A percentile compares a stretch with the other conserved stretches of the same genome.
phyloP scores from a whole-genome alignment of 2,888 invertebrate genomes.

The Erynnis tages region DNA sequence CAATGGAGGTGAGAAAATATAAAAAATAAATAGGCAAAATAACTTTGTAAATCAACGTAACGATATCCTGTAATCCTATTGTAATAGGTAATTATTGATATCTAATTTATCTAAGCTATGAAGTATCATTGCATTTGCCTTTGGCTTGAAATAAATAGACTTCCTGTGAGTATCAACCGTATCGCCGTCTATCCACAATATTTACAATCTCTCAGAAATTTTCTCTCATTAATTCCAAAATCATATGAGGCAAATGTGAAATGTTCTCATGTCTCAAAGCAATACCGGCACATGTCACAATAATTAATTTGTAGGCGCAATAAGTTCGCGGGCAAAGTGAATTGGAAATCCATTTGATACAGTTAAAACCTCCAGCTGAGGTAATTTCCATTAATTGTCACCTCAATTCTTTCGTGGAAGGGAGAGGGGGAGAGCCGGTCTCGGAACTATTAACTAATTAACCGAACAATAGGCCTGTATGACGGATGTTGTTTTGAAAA shows the following conservation, averaged over 20 bases:
- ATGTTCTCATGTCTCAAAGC: conserved; percentile 1
- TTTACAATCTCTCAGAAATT: too few species aligned
- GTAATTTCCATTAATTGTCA: conserved; percentile 66
- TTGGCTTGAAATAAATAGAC: too few species aligned
- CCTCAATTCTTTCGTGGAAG: conserved; percentile 41
- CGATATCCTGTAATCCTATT: too few species aligned
- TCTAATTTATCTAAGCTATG: too few species aligned
- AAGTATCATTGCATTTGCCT: too few species aligned
- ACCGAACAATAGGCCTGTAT: conserved; percentile 35
- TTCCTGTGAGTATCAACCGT: too few species aligned
- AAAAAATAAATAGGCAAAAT: too few species aligned
- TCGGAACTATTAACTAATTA: conserved; percentile 58
- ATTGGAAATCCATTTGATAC: conserved; percentile 60
- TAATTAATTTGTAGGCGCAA: conserved; percentile 35
- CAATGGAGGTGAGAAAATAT: too few species aligned
- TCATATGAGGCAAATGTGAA: not conserved
- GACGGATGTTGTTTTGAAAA: conserved; percentile 15
- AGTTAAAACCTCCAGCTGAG: conserved; percentile 56
- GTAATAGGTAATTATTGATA: too few species aligned
- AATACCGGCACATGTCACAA: conserved; percentile 24
- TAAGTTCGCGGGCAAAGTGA: conserved; percentile 39
- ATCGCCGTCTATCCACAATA: too few species aligned
- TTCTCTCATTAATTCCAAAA: not conserved
- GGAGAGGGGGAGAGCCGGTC: conserved; percentile 37
- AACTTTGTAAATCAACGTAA: too few species aligned